These are phyloP conservation scores for Tenodera sinensis DNA, from an alignment of 2,888 invertebrate genomes.

Conservation along the genomic window DNA sequence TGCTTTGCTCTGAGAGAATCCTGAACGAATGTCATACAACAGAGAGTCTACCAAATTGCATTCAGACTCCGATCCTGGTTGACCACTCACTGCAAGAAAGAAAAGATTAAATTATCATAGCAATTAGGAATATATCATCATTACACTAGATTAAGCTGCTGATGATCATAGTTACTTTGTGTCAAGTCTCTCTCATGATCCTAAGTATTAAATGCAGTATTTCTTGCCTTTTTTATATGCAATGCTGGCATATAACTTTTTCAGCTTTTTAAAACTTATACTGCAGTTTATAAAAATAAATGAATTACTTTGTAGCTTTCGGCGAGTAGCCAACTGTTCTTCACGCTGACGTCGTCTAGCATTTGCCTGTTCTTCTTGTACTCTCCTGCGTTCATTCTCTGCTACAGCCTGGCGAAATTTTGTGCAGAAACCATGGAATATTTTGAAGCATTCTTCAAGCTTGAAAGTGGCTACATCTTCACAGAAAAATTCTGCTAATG, in stretches of 20 bases:
- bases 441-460: slow-evolving; percentile 89
- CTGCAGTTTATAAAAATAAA: neutral
- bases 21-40: slow-evolving; percentile 67
- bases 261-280: neutral
- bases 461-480: slow-evolving; percentile 87
- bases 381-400: slow-evolving; percentile 79
- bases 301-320: slow-evolving; percentile 54
- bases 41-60: slow-evolving; percentile 73
- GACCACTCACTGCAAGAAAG: slow-evolving; percentile 54
- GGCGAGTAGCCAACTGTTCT: slow-evolving; percentile 62
- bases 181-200: too few relatives aligned
- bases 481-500: slow-evolving; percentile 89
- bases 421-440: slow-evolving; percentile 82
- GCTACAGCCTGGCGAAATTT: slow-evolving; percentile 79
- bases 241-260: neutral
- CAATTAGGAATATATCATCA: neutral
- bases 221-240: neutral
- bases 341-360: slow-evolving; percentile 71
- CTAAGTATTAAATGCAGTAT: too few relatives aligned
- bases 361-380: slow-evolving; percentile 83
- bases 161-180: too few relatives aligned
- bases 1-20: slow-evolving; percentile 53
- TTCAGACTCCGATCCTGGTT: slow-evolving; percentile 69
- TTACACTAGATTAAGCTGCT: neutral
- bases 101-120: neutral